Evolutionary conservation across 2,888 invertebrate species (phyloP).

Genomic region (Nudaria mundana): DNA sequence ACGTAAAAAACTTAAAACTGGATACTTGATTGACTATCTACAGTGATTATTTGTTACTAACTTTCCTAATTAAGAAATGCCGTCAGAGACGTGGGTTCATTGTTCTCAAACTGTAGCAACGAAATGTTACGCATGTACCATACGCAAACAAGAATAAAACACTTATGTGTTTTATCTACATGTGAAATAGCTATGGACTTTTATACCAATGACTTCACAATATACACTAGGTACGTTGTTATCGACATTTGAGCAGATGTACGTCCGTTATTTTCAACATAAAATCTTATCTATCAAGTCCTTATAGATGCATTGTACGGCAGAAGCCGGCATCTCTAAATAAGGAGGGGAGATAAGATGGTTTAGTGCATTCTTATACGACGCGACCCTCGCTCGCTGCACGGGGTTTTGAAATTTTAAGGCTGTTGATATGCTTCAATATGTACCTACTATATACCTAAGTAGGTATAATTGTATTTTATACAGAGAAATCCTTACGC

Average conservation of each 20-base stretch:
- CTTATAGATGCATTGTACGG: conserved; percentile 66
- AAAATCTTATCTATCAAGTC: conserved; percentile 63
- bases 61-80: too few relatives aligned
- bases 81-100: too few relatives aligned
- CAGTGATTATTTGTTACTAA: too few relatives aligned
- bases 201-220: conserved; percentile 23
- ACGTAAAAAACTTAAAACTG: too few relatives aligned
- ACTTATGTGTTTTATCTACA: not conserved
- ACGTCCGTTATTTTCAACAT: conserved; percentile 52
- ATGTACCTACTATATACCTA: conserved; percentile 33
- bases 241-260: conserved; percentile 39
- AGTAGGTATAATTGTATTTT: conserved; percentile 17
- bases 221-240: conserved; percentile 26
- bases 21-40: too few relatives aligned
- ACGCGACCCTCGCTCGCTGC: conserved; percentile 42
- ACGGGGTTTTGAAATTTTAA: conserved; percentile 51
- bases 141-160: not conserved
- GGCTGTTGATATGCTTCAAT: conserved; percentile 49
- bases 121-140: not conserved
- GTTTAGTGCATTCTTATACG: conserved; percentile 61
- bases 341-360: conserved; percentile 67
- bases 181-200: conserved; percentile 8
- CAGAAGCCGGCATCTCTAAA: conserved; percentile 59
- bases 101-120: too few relatives aligned
- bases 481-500: conserved; percentile 2